Conservation (phyloP, 2,797 vertebrate species). For the Myotis vivesi region DNA sequence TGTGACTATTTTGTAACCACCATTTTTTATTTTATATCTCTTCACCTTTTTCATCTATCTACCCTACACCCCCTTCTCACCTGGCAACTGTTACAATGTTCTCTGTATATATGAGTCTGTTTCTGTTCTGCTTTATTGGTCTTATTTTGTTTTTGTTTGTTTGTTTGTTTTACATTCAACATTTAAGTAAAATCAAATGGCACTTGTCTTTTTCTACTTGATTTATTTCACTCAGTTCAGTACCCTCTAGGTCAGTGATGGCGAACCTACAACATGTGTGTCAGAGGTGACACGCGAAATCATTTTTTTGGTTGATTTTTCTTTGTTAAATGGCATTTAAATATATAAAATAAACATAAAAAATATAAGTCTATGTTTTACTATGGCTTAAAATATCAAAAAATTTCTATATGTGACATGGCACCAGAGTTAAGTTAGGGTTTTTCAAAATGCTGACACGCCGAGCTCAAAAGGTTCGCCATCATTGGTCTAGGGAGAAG, state of each 20-base stretch:
- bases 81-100: not conserved
- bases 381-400: no score
- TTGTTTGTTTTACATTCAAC: not conserved
- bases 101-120: not conserved
- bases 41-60: not conserved
- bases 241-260: no score
- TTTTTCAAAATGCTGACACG: no score
- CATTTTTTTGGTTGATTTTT: no score
- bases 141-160: not conserved
- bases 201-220: not conserved
- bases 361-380: no score
- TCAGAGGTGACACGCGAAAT: no score
- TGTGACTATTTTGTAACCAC: not conserved
- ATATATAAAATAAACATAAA: no score
- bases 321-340: no score
- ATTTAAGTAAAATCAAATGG: not conserved
- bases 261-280: no score
- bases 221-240: not conserved
- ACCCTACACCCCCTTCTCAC: not conserved
- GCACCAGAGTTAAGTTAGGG: no score
- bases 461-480: no score
- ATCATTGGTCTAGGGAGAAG: not conserved
- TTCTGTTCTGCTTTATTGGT: not conserved
- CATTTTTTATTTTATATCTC: not conserved
- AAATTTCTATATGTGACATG: no score